Evolutionary conservation across 2,888 invertebrate species (phyloP).

Genomic region (Rhagophthalmus giganteus): DNA sequence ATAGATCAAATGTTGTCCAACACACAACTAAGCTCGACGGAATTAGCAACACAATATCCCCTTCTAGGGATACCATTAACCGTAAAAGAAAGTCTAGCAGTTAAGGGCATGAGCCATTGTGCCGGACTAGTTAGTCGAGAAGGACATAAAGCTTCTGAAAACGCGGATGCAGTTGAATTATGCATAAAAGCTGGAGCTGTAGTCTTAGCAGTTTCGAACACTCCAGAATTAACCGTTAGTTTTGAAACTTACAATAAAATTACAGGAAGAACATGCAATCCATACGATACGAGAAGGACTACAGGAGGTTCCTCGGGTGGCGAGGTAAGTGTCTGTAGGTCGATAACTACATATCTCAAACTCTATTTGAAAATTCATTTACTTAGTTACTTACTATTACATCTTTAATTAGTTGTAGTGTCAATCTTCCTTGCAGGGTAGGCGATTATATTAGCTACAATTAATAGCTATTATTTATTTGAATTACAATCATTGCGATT

Average conservation of each 20-base stretch:
- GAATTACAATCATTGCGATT: too few relatives aligned
- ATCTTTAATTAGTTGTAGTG: too few relatives aligned
- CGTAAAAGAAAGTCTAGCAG: slow-evolving; percentile 79
- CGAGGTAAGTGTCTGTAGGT: slow-evolving; percentile 73
- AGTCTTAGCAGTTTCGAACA: slow-evolving; percentile 79
- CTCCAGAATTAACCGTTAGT: slow-evolving; percentile 86
- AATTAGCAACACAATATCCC: slow-evolving; percentile 58
- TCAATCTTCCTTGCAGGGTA: too few relatives aligned
- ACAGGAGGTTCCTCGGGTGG: slow-evolving; percentile 90
- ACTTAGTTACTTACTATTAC: too few relatives aligned
- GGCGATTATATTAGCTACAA: too few relatives aligned
- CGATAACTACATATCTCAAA: too few relatives aligned
- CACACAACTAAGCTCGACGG: slow-evolving; percentile 3
- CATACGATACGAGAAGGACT: slow-evolving; percentile 74
- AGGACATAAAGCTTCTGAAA: slow-evolving; percentile 59
- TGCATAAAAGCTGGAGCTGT: slow-evolving; percentile 76
- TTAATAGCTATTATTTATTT: too few relatives aligned
- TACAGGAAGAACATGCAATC: slow-evolving; percentile 79
- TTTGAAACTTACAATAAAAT: slow-evolving; percentile 83
- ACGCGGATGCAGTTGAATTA: slow-evolving; percentile 69
- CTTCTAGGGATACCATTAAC: slow-evolving; percentile 84
- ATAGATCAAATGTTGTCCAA: slow-evolving; percentile 63
- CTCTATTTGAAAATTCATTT: too few relatives aligned
- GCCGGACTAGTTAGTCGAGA: slow-evolving; percentile 65
- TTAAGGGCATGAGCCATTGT: slow-evolving; percentile 73